Evolutionary conservation across 2,797 vertebrate species (phyloP).

Genomic region (Propithecus perrieri): DNA sequence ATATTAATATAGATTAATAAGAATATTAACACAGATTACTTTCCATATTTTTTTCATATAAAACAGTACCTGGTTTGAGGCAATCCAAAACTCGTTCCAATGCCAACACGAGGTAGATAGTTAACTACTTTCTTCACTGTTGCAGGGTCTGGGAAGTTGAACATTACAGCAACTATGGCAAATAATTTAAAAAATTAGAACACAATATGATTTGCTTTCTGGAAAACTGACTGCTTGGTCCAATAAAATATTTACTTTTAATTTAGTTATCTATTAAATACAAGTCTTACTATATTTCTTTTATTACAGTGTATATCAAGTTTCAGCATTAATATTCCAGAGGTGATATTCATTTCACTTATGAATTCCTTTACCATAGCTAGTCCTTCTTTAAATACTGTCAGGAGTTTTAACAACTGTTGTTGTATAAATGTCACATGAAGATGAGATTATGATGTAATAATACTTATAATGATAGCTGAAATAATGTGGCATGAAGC

Average conservation of each 20-base stretch:
- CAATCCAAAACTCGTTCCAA: slow-evolving; percentile 96
- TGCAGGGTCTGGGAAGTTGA: slow-evolving; percentile 96
- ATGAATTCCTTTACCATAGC: slow-evolving; percentile 16
- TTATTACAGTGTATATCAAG: neutral
- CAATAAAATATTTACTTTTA: slow-evolving; percentile 53
- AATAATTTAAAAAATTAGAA: slow-evolving; percentile 69
- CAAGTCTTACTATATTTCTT: neutral
- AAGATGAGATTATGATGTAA: neutral
- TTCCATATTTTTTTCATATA: slow-evolving; percentile 21
- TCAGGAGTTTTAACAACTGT: slow-evolving; percentile 34
- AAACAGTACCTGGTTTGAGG: slow-evolving; percentile 94
- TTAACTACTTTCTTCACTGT: slow-evolving; percentile 98
- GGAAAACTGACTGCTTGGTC: slow-evolving; percentile 56
- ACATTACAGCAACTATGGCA: slow-evolving; percentile 94
- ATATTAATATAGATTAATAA: neutral
- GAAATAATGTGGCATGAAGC: neutral
- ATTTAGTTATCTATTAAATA: slow-evolving; percentile 28
- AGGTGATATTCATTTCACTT: neutral
- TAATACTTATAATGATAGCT: neutral
- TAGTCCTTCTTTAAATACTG: slow-evolving; percentile 17
- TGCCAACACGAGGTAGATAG: slow-evolving; percentile 95
- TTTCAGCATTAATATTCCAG: neutral
- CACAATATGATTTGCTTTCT: neutral
- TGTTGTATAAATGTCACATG: neutral
- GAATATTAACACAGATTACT: slow-evolving; percentile 39